phyloP scores from a whole-genome alignment of 2,113 vertebrate genomes.

The Microcebus lehilahytsara region DNA sequence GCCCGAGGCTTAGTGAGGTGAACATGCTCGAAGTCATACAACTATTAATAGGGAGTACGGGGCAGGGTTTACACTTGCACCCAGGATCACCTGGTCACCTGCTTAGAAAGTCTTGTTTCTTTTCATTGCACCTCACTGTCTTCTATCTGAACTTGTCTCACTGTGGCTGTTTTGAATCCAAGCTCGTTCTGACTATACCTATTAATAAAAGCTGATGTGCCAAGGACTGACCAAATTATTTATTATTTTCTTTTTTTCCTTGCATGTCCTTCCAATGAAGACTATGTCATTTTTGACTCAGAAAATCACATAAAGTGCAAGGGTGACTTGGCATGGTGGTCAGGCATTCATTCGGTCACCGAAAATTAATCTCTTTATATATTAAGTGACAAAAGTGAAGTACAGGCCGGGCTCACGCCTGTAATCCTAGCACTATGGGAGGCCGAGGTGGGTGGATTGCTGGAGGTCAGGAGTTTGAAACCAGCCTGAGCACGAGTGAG shows the following conservation, averaged over 20 bases:
- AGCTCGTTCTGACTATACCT: background rate
- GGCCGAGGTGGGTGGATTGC: too few relatives aligned
- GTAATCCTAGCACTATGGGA: too few relatives aligned
- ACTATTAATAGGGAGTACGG: too few relatives aligned
- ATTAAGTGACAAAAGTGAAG: background rate
- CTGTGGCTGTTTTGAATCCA: background rate
- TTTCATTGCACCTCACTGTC: background rate
- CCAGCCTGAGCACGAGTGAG: too few relatives aligned
- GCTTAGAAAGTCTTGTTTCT: background rate
- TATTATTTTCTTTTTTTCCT: too few relatives aligned
- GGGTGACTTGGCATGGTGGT: background rate
- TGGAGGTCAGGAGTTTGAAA: too few relatives aligned
- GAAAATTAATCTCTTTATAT: background rate
- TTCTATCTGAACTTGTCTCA: background rate
- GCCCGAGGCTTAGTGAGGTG: background rate
- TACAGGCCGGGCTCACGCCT: too few relatives aligned
- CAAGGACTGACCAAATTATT: too few relatives aligned
- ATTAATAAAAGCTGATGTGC: background rate
- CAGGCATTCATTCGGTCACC: background rate
- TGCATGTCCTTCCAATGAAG: too few relatives aligned
- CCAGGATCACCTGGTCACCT: fast-evolving
- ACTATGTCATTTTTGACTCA: background rate
- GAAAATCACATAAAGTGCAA: background rate
- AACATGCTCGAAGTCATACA: background rate
- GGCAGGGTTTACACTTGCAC: fast-evolving